Evolutionary conservation across 2,113 vertebrate genomes (phyloP).

Genomic region (Salvelinus alpinus): DNA sequence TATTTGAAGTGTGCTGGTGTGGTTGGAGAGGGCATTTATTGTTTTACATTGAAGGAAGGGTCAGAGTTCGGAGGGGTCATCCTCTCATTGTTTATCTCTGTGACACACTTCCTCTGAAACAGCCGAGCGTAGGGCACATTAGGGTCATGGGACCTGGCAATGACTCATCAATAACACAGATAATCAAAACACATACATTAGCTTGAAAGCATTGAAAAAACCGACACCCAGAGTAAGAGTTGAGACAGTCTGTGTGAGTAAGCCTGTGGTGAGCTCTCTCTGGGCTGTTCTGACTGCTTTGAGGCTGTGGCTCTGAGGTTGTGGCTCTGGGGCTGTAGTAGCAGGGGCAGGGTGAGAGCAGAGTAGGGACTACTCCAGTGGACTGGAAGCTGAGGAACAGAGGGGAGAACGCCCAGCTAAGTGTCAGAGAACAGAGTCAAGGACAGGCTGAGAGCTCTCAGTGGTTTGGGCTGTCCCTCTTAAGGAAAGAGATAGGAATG

Average conservation of each 20-base stretch:
- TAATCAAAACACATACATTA: constrained; percentile 66
- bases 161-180: constrained; percentile 52
- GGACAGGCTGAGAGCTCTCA: constrained; percentile 57
- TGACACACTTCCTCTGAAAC: constrained; percentile 21
- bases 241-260: constrained; percentile 5
- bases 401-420: constrained; percentile 46
- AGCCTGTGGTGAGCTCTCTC: constrained; percentile 49
- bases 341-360: constrained; percentile 17
- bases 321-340: background rate
- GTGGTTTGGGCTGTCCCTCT: constrained; percentile 46
- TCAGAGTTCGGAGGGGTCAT: constrained; percentile 10
- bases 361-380: constrained; percentile 66
- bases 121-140: constrained; percentile 11
- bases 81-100: constrained; percentile 44
- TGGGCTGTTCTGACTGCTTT: constrained; percentile 59
- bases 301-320: background rate
- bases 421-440: constrained; percentile 38
- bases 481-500: constrained; percentile 51
- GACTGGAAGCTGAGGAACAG: constrained; percentile 63
- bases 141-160: constrained; percentile 7
- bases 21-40: constrained; percentile 2
- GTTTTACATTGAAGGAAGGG: constrained; percentile 2
- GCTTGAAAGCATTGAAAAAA: constrained; percentile 35
- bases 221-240: constrained; percentile 15
- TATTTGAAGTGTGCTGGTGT: background rate